Percentiles rank a stretch among this genome's conserved stretches.
These are phyloP conservation scores for Hylaeus volcanicus DNA, from an alignment of 1,140 invertebrate species.

Conservation along the genomic window DNA sequence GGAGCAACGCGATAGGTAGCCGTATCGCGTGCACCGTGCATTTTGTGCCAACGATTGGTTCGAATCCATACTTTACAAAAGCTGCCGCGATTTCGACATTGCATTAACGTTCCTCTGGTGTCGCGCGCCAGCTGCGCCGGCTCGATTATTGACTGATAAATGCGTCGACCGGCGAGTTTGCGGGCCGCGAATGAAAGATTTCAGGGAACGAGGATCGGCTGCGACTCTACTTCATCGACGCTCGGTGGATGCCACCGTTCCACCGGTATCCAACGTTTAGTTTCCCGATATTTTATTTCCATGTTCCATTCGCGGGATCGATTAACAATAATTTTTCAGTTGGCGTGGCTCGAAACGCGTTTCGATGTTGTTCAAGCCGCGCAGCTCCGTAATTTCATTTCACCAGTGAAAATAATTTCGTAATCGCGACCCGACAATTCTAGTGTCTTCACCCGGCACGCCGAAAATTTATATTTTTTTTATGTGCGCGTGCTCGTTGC, in stretches of 20 bases:
- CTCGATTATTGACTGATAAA: constrained; percentile 4
- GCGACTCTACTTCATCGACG: not conserved
- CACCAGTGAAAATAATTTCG: constrained; percentile 26
- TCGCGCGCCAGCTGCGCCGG: not conserved
- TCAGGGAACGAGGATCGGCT: not conserved
- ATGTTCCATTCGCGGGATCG: constrained; percentile 9
- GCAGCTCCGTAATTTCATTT: constrained; percentile 25
- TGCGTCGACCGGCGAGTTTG: constrained; percentile 11
- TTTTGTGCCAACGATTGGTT: constrained; percentile 41
- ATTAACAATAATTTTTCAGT: constrained; percentile 29
- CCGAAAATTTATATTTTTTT: constrained; percentile 32
- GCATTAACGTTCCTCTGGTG: constrained; percentile 6
- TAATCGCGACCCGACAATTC: constrained; percentile 4
- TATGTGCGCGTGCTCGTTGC: not conserved
- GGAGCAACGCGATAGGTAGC: constrained; percentile 54
- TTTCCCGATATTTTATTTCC: constrained; percentile 24
- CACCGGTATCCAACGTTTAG: not conserved
- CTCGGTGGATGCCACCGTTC: not conserved
- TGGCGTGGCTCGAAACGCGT: not conserved
- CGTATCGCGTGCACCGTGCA: constrained; percentile 35
- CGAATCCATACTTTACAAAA: constrained; percentile 67
- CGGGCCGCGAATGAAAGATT: not conserved
- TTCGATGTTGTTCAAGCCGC: constrained; percentile 12
- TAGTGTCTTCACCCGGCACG: constrained; percentile 5
- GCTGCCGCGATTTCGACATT: constrained; percentile 28